Percentiles rank a stretch among this genome's conserved stretches.
Conservation (phyloP, 2,888 invertebrate genomes). For the Scaptomyza reducta region DNA sequence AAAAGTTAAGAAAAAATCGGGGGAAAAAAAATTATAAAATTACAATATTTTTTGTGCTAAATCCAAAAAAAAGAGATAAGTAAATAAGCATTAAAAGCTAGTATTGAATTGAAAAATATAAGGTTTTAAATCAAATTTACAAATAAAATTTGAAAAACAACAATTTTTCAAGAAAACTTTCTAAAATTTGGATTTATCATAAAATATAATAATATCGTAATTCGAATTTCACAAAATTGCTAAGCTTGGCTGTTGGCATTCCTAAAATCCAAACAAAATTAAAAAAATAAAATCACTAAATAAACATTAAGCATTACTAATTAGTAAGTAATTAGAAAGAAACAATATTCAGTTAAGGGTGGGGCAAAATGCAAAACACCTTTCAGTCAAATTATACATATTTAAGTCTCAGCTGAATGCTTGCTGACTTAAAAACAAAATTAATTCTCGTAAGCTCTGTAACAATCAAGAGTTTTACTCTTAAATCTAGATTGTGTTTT, state of each 20-base stretch:
- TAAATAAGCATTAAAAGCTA: neutral
- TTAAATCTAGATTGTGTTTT: neutral
- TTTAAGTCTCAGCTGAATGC: neutral
- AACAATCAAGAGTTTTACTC: neutral
- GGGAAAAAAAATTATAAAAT: too few species aligned
- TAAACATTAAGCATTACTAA: neutral
- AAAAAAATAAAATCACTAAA: neutral
- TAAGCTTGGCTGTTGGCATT: neutral
- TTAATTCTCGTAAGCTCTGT: neutral
- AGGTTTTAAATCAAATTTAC: too few species aligned
- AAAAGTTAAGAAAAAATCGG: neutral
- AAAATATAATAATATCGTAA: too few species aligned
- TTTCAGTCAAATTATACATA: neutral
- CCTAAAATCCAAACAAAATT: neutral
- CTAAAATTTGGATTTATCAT: too few species aligned
- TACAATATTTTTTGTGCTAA: too few species aligned
- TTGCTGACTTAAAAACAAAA: neutral
- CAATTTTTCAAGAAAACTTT: too few species aligned
- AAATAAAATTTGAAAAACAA: too few species aligned
- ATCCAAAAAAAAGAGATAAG: neutral
- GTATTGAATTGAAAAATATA: too few species aligned
- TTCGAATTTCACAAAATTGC: neutral
- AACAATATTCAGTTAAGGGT: neutral
- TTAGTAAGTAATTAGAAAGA: conserved; percentile 4
- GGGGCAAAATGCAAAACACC: neutral